Base-by-base conservation (phyloP, 2,888 invertebrate genomes). In the Eupithecia tripunctaria region DNA sequence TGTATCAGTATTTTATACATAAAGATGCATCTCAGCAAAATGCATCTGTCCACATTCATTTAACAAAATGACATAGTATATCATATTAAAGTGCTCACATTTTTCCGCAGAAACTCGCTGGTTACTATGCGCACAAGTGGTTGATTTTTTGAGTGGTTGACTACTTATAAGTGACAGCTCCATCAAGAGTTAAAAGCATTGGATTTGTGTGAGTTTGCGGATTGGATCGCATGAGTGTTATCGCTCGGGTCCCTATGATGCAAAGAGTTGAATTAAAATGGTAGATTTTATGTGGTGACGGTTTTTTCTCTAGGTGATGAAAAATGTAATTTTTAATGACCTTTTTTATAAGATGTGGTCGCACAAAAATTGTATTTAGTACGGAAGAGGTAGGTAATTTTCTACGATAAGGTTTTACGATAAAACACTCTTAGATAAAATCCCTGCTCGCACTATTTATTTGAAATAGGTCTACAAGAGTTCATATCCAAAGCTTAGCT, bases 101-200 rank as follows among this genome's bases (percentile, higher is more conserved):
- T 25, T 63, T 64, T 64, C 25, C 64, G 38, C 38, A 38, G 25
- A 64, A 12, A 38, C 25, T 21, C 21, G 63, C 63, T 41, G 51
- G 63, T 72, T 66, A 63, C 56, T 36, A 72, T 62, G 51, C 32
- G 56, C 66, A 51, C 65, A 72, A 71, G 71, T 75, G 75, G 74
- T 74, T 75, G 72, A 67, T 72, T 75, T 76, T 71, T 74, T 68
- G 67, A 68, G 67, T 70, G 67, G 59, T 70, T 60, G 70, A 41
- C 29, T 64, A 32, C 56, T 78, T 77, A 78, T 81, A 78, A 78
- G 73, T 77, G 79, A 81, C 79, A 78, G 75, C 69, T 77, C 78
- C 76, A 81, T 83, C 79, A 76, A 79, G 79, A 74, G 76, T 78
- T 77, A 79, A 78, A 77, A 78, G 76, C 78, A 72, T 70, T 60